Evolutionary conservation across 2,888 invertebrate species (phyloP), one percentile per base, ranked within the genome.

Genomic region (Rhamnusium bicolor): DNA sequence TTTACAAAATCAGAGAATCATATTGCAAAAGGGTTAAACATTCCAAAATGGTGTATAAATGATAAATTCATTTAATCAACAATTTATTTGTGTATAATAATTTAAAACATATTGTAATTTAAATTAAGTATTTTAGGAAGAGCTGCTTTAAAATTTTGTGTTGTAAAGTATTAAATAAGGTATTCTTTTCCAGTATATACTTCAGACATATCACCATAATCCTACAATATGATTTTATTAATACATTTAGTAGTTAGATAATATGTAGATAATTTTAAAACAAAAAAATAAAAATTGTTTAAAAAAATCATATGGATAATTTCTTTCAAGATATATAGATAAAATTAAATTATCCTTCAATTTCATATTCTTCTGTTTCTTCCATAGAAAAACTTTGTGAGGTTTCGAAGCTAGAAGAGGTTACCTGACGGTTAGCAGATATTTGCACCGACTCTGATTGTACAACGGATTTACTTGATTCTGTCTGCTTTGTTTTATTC

Each of bases 301-400:
- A 40, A 63, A 21, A n/a, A 61, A 40, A 32, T 62, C 29, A 67
- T 54, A 61, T 68, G 61, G 62, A 69, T 65, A 69, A 69, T 69
- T 69, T 65, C 61, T 56, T 68, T 60, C 16, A 32, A 62, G 12
- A 70, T 24, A 67, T 18, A 21, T 46, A 56, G 10, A n/a, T 46
- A 47, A 46, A 46, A 19, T 19, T 19, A 65, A 51, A 46, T 82
- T 76, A 85, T 72, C 82, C 83, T 69, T 85, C 85, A 29, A 82
- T 76, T 80, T 86, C 88, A 79, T 84, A 88, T 80, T 89, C 88
- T 79, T 87, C 86, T 19, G 83, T 82, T 80, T 88, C 88, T 82
- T 88, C 88, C 81, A 86, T 86, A 65, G 86, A 86, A 74, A 84
- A 88, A 79, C 87, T 87, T 78, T 87, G 85, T 21, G 87, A 86